Evolutionary conservation across 2,888 invertebrate genomes (phyloP).

Genomic region (Agonopterix heracliana): DNA sequence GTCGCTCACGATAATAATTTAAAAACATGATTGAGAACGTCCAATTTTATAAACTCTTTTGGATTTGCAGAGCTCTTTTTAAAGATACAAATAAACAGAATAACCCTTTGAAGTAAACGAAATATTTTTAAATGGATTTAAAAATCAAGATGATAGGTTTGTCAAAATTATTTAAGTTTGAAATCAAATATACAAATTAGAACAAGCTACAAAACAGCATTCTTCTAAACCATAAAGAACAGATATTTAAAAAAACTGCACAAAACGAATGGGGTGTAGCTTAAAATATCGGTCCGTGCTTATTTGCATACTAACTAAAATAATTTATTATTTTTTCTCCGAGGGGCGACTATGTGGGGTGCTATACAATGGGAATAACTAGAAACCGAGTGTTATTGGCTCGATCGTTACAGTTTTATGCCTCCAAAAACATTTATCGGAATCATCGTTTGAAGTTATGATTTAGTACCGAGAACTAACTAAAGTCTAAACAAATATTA

Average conservation of each 20-base stretch:
- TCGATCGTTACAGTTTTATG: slow-evolving; percentile 52
- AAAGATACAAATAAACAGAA: too few relatives aligned
- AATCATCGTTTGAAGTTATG: slow-evolving; percentile 36
- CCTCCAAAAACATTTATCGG: slow-evolving; percentile 41
- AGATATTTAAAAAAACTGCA: slow-evolving; percentile 54
- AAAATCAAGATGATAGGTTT: not conserved
- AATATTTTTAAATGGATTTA: not conserved
- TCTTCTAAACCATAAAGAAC: slow-evolving; percentile 58
- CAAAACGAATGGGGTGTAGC: slow-evolving; percentile 67
- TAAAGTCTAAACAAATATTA: slow-evolving; percentile 50
- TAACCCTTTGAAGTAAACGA: not conserved
- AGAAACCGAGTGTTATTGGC: slow-evolving; percentile 71
- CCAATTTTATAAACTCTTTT: not conserved
- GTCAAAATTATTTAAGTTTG: not conserved
- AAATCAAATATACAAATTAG: not conserved
- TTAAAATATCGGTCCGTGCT: slow-evolving; percentile 69
- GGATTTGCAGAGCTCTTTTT: not conserved
- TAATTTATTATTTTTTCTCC: slow-evolving; percentile 75
- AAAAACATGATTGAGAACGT: slow-evolving; percentile 11
- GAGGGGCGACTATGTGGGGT: slow-evolving; percentile 66
- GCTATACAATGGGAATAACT: slow-evolving; percentile 65
- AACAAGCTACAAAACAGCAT: slow-evolving; percentile 18
- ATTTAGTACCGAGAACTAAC: slow-evolving; percentile 36
- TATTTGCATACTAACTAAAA: slow-evolving; percentile 77
- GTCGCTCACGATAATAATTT: slow-evolving; percentile 21